phyloP scores from a whole-genome alignment of 2,888 invertebrate genomes.

The Himalopsyche kuldschensis region DNA sequence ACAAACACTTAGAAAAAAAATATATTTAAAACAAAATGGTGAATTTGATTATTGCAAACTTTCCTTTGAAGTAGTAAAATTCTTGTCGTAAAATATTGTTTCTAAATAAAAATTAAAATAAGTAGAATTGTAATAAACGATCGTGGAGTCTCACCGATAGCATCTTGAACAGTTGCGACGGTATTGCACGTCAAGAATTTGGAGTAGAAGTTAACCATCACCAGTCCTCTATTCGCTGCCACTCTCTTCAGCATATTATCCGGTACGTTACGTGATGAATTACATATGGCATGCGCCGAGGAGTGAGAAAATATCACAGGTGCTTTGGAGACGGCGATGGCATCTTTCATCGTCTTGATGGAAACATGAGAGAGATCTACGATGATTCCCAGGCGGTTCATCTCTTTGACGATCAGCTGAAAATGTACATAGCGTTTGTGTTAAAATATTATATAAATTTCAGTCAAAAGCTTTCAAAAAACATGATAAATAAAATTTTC shows the following conservation, averaged over 20 bases:
- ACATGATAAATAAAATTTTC: too few species aligned
- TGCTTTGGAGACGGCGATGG: constrained; percentile 73
- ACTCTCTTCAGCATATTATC: constrained; percentile 74
- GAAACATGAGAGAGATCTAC: constrained; percentile 84
- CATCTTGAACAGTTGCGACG: constrained; percentile 75
- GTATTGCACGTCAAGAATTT: constrained; percentile 75
- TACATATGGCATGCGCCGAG: constrained; percentile 77
- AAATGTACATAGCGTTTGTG: constrained; percentile 37
- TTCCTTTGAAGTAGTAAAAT: too few species aligned
- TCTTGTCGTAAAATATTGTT: too few species aligned
- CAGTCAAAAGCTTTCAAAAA: too few species aligned
- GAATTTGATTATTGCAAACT: too few species aligned
- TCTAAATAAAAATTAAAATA: too few species aligned
- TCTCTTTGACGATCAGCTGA: constrained; percentile 79
- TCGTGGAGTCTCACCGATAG: constrained; percentile 66
- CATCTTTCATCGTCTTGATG: constrained; percentile 77
- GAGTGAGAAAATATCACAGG: constrained; percentile 88
- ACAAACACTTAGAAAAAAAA: too few species aligned
- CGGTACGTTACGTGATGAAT: constrained; percentile 79
- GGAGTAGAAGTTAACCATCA: constrained; percentile 87
- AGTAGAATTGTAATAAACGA: too few species aligned
- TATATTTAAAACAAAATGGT: too few species aligned
- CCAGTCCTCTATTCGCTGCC: constrained; percentile 77
- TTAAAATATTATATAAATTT: not conserved
- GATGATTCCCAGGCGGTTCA: constrained; percentile 88